phyloP scores from a whole-genome alignment of 1,140 invertebrate species.

The Leguminivora glycinivorella region DNA sequence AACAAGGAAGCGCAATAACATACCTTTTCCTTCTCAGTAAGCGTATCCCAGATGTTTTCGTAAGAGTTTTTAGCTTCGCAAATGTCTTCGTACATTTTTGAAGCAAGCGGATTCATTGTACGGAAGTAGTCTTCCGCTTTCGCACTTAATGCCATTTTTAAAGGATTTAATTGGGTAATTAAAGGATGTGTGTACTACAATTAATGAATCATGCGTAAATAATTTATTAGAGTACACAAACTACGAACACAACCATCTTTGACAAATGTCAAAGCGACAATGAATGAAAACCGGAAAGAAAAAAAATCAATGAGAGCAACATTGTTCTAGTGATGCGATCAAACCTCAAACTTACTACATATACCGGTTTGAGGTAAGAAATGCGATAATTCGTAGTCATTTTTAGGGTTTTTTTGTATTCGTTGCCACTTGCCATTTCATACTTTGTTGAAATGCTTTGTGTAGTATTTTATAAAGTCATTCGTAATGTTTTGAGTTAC shows the following conservation, averaged over 20 bases:
- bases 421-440: no score
- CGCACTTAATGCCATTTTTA: conserved; percentile 67
- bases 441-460: no score
- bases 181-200: conserved; percentile 4
- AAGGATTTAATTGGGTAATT: conserved; percentile 17
- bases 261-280: conserved; percentile 25
- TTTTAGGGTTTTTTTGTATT: no score
- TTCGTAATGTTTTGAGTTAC: background rate
- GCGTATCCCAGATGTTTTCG: conserved; percentile 84
- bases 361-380: conserved; percentile 18
- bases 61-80: conserved; percentile 83
- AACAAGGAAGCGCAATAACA: conserved; percentile 22
- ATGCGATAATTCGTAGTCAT: no score
- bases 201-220: conserved; percentile 14
- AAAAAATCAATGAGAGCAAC: conserved; percentile 25
- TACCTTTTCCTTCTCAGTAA: conserved; percentile 84
- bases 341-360: background rate
- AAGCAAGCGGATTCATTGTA: conserved; percentile 84
- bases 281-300: conserved; percentile 15
- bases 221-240: conserved; percentile 1
- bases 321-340: background rate
- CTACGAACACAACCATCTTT: conserved; percentile 7
- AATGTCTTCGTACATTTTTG: conserved; percentile 85
- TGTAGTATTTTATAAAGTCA: no score
- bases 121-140: conserved; percentile 85